phyloP scores from a whole-genome alignment of 2,888 invertebrate genomes.

The Drosophila nr. fundita region DNA sequence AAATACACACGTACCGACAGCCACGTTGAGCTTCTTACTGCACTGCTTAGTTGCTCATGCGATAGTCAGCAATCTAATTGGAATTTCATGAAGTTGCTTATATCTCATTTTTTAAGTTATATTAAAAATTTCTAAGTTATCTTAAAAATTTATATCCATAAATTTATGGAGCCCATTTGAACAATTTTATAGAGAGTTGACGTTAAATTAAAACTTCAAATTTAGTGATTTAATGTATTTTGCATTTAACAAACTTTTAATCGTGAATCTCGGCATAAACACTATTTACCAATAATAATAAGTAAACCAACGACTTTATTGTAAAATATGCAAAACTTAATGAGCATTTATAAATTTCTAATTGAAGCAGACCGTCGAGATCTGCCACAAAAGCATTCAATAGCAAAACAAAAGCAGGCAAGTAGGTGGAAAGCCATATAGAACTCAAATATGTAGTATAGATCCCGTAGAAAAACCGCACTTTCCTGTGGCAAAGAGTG shows the following conservation, averaged over 20 bases:
- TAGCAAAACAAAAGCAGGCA: slow-evolving; percentile 30
- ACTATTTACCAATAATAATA: background rate
- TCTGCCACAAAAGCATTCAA: slow-evolving; percentile 32
- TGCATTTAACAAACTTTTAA: too few relatives aligned
- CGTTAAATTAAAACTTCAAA: background rate
- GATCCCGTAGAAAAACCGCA: slow-evolving; percentile 28
- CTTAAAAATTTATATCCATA: background rate
- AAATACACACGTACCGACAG: background rate
- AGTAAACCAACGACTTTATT: background rate
- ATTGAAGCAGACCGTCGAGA: background rate
- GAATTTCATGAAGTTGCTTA: background rate
- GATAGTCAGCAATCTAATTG: background rate
- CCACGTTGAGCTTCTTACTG: background rate
- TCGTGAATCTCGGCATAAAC: background rate
- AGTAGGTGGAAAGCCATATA: slow-evolving; percentile 19
- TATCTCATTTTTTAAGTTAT: too few relatives aligned
- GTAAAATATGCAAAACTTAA: background rate
- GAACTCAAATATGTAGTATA: slow-evolving; percentile 39
- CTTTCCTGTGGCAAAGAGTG: background rate
- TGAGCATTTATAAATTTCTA: background rate
- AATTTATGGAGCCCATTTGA: background rate
- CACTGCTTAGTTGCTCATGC: background rate
- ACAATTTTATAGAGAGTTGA: background rate
- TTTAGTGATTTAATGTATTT: background rate
- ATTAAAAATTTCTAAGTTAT: background rate